phyloP scores from a whole-genome alignment of 2,113 vertebrate genomes.

The Malurus melanocephalus region DNA sequence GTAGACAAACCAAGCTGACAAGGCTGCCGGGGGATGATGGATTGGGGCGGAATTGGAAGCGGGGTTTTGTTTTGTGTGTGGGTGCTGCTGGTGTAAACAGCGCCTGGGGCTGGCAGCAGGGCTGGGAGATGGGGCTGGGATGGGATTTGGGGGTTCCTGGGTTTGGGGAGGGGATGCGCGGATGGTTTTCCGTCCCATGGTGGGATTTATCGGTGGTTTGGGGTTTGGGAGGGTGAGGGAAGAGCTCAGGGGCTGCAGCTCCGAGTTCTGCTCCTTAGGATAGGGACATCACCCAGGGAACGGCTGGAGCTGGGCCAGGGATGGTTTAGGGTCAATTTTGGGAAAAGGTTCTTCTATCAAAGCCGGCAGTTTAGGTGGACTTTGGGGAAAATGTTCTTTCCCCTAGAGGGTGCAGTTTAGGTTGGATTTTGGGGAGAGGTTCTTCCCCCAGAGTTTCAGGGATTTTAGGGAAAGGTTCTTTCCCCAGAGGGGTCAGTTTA shows the following conservation, averaged over 20 bases:
- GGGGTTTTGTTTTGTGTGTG: not conserved
- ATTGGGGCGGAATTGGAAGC: slow-evolving; percentile 25
- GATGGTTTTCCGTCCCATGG: not conserved
- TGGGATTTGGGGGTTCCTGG: not conserved
- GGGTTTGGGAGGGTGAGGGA: not conserved
- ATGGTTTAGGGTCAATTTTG: fast-evolving
- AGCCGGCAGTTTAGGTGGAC: no score
- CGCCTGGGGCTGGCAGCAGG: slow-evolving; percentile 41
- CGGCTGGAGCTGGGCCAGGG: not conserved
- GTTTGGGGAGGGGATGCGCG: fast-evolving
- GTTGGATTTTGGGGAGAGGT: no score
- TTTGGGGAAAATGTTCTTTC: no score
- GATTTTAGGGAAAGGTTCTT: no score
- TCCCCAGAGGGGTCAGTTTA: no score
- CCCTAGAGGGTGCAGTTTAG: not conserved
- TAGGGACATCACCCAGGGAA: not conserved
- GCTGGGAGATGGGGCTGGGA: not conserved
- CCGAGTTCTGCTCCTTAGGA: fast-evolving
- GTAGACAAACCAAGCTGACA: slow-evolving; percentile 76
- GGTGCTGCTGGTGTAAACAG: slow-evolving; percentile 7
- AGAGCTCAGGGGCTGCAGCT: not conserved
- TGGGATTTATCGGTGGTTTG: fast-evolving
- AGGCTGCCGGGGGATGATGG: slow-evolving; percentile 64
- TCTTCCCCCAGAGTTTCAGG: no score
- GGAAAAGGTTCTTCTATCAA: not conserved